phyloP scores from a whole-genome alignment of 2,888 invertebrate genomes.

The Phaedon cochleariae region DNA sequence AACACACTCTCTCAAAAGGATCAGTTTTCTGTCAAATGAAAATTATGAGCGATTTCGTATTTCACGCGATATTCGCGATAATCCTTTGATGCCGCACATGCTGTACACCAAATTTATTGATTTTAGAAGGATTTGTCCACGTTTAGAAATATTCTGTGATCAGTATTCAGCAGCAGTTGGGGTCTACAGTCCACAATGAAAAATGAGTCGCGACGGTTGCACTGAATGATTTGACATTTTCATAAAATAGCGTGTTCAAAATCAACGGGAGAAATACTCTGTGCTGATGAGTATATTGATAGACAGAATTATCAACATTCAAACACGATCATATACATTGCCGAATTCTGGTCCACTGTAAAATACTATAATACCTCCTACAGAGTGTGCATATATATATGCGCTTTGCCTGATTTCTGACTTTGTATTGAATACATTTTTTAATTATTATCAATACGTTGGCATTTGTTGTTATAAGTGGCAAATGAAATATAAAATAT shows the following conservation, averaged over 20 bases:
- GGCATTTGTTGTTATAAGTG: no score
- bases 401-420: no score
- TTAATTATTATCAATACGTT: no score
- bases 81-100: not conserved
- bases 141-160: not conserved
- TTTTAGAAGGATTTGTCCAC: not conserved
- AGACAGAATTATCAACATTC: no score
- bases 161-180: not conserved
- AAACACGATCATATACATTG: no score
- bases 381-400: no score
- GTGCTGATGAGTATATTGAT: no score
- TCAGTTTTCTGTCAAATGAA: slow-evolving; percentile 28
- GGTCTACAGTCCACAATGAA: not conserved
- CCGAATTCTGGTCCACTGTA: no score
- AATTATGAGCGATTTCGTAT: slow-evolving; percentile 23
- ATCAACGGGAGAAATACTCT: no score
- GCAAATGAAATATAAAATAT: no score
- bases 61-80: not conserved
- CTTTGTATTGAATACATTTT: no score
- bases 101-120: not conserved
- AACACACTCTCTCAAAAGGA: slow-evolving; percentile 25
- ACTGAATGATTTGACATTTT: not conserved
- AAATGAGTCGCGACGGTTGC: not conserved
- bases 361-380: no score
- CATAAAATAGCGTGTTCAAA: not conserved